Percentiles rank a stretch among this genome's conserved stretches.
Evolutionary conservation across 2,113 vertebrate species (phyloP).

Genomic region (Amazona guildingii): DNA sequence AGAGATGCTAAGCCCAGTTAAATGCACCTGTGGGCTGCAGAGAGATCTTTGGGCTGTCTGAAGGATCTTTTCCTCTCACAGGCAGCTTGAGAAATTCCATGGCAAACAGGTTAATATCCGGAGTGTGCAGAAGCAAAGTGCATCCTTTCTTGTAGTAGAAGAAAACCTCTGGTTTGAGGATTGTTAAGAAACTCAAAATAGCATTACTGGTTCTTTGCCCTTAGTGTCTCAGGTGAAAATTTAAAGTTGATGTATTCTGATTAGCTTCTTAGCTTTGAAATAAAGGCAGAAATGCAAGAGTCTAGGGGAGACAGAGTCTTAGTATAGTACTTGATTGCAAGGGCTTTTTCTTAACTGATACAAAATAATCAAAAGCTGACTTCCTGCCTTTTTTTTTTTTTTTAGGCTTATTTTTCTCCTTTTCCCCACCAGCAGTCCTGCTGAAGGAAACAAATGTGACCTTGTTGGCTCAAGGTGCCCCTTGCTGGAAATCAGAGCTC

Average conservation of each 20-base stretch:
- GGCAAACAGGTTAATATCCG: neutral
- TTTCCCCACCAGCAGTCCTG: neutral
- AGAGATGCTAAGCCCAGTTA: neutral
- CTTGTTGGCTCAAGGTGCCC: neutral
- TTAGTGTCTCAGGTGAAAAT: neutral
- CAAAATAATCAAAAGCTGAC: neutral
- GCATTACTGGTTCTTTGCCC: neutral
- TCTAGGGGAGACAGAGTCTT: neutral
- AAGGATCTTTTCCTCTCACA: neutral
- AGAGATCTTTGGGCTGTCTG: neutral
- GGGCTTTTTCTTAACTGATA: neutral
- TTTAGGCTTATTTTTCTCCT: neutral
- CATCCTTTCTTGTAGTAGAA: neutral
- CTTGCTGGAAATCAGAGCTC: neutral
- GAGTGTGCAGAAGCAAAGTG: neutral
- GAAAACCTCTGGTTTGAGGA: neutral
- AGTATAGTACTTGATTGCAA: neutral
- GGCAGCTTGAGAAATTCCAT: neutral
- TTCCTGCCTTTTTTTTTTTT: neutral
- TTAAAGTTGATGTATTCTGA: neutral
- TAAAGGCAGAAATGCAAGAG: neutral
- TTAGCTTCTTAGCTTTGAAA: conserved; percentile 26
- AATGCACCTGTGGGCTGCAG: neutral
- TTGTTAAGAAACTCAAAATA: neutral
- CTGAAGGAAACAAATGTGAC: neutral